These are phyloP conservation scores for Hirundo rustica DNA, from an alignment of 2,797 vertebrate genomes.

Conservation along the genomic window DNA sequence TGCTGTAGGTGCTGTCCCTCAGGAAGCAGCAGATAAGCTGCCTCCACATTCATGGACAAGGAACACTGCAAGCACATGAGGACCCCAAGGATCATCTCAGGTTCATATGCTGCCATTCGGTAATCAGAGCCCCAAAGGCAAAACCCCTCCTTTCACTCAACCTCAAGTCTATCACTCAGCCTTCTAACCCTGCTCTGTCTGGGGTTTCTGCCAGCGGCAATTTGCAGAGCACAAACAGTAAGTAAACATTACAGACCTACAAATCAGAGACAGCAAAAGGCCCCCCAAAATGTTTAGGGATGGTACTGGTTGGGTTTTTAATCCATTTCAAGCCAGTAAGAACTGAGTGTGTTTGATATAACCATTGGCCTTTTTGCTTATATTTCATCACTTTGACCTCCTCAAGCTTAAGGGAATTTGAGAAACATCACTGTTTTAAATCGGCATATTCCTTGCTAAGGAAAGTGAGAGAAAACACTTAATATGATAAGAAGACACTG, in stretches of 20 bases:
- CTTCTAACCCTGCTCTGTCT: not conserved
- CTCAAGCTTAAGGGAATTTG: not conserved
- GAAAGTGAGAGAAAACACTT: not conserved
- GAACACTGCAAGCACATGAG: not conserved
- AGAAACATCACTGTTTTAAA: not conserved
- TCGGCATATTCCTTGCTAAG: not conserved
- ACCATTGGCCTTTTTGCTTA: not conserved
- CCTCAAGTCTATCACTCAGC: not conserved
- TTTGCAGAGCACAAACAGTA: not conserved
- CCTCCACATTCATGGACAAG: not conserved
- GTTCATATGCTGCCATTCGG: not conserved
- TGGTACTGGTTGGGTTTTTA: not conserved
- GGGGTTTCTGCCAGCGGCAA: not conserved
- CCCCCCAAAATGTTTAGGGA: not conserved
- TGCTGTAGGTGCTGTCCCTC: not conserved
- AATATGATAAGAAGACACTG: not conserved
- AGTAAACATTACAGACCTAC: not conserved
- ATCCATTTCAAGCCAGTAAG: not conserved
- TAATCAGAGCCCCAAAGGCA: not conserved
- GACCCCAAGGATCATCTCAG: not conserved
- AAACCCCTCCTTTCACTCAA: not conserved
- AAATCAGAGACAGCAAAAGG: not conserved
- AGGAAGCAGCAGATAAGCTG: not conserved
- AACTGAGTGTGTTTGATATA: not conserved
- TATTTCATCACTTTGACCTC: not conserved